Base-by-base conservation (phyloP, 2,797 vertebrate genomes). In the Sebastes cheni region DNA sequence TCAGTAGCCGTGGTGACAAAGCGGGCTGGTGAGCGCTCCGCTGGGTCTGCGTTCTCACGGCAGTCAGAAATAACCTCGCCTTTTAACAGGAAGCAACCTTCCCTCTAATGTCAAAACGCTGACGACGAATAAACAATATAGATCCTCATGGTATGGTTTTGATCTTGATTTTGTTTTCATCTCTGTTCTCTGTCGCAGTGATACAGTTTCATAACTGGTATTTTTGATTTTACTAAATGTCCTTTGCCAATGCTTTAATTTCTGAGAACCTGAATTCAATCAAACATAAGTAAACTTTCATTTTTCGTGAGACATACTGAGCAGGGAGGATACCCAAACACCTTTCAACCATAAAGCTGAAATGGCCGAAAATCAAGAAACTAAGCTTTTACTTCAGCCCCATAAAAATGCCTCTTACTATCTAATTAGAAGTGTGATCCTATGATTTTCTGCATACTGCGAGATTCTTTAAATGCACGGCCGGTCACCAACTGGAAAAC, bases 1-100 rank as follows among this genome's bases (percentile, higher is more conserved):
- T 88, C 90, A 13, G 91, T 90, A 81, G 84, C 86, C 73, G 75
- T 79, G 89, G 89, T 85, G 89, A 93, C 90, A 86, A 87, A 79
- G 83, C 59, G 59, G 78, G 86, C 66, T 85, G 89, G 80, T 81
- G 86, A 88, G 80, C 61, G n/a, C 69, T 69, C 10, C 9, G 32
- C 85, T 36, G 59, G 70, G 42, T 72, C 80, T 76, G 62, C 22
- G 62, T 85, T 91, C 89, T 85, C 90, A 89, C 76, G 78, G 79
- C 81, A 70, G 80, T 88, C 89, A 79, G 83, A 79, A 88, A 90
- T 80, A 90, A 75, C 72, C 59, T 80, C 70, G 60, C 55, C 80
- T 71, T 13, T 77, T 25, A 75, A 81, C 81, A 39, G 80, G 79
- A 87, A 83, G 78, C 52, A 27, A 8, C 67, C 1, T 32, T 30